Conservation (phyloP, 2,113 vertebrate genomes). For the Atrichornis clamosus region DNA sequence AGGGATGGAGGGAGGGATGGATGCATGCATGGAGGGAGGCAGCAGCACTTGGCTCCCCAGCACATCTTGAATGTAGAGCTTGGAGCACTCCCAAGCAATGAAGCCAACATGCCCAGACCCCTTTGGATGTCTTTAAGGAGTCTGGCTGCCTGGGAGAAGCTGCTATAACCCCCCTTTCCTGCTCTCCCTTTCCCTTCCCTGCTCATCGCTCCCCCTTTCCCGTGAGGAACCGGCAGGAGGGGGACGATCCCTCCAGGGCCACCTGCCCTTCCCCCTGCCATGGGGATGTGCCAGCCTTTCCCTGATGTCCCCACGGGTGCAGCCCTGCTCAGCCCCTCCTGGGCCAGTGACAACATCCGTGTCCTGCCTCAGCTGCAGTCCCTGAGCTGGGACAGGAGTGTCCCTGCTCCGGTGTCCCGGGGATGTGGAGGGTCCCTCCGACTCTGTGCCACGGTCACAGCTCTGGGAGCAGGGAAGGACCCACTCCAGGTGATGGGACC, state of each 20-base stretch:
- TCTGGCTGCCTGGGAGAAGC: neutral
- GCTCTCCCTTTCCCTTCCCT: neutral
- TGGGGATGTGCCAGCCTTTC: neutral
- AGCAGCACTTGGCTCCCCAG: neutral
- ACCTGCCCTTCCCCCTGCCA: too few relatives aligned
- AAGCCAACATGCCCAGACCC: neutral
- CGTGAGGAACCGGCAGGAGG: neutral
- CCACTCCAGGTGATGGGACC: neutral
- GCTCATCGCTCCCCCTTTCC: neutral
- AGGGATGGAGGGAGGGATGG: neutral
- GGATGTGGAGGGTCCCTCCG: neutral
- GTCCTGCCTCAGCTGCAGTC: accelerated
- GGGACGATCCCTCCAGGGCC: neutral
- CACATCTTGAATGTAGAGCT: neutral
- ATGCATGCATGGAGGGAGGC: neutral
- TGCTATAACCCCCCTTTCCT: neutral
- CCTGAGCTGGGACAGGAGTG: neutral
- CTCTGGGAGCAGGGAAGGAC: neutral
- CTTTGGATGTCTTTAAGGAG: slow-evolving; percentile 23
- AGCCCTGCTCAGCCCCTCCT: neutral
- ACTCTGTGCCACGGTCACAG: accelerated
- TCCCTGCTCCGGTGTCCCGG: neutral
- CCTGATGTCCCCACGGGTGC: neutral
- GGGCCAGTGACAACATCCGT: neutral
- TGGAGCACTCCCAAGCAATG: neutral